Evolutionary conservation across 1,140 invertebrate species (phyloP), one percentile per base, ranked within the genome.

Genomic region (Bombus sibiricus): DNA sequence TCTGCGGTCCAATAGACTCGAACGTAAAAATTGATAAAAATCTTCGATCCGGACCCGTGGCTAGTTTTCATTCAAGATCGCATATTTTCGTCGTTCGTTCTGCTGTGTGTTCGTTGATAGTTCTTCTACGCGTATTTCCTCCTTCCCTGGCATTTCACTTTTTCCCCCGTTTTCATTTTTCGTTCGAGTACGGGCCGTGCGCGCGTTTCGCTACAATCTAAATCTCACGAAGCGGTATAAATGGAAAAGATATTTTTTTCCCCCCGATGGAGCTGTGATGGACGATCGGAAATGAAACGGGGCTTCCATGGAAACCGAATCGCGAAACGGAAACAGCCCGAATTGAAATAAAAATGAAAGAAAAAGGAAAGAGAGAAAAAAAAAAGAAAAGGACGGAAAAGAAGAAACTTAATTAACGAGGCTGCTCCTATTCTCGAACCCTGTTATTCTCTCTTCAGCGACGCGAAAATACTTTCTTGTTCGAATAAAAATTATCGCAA

Each of bases 281-380:
- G 69, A 64, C 80, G 47, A 72, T 22, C 80, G 80, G 71, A 82
- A 82, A 82, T 82, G 80, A 82, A 82, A 74, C 80, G n/a, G 32
- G 3, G 34, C 25, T 71, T 71, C 34, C 34, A 37, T 37, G 68
- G 37, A 59, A 41, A 39, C 28, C n/a, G 69, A 59, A 41, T 39
- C 66, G 66, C 66, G 43, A 15, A 68, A 68, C n/a, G 8, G 22
- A 69, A 39, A 37, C 59, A n/a, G 28, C 59, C 12, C 18, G 47
- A 64, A 62, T 62, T 28, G 8, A 66, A 34, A 34, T 66, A 66
- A 34, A 34, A 34, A 13, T 64, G 12, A 28, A 37, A 25, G 3
- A 32, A 39, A 22, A 25, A 22, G 13, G 0, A 43, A 1, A 1
- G 34, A 37, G 1, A 37, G 0, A 43, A 1, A 2, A 15, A 12